Percentiles rank a stretch among this genome's conserved stretches.
phyloP scores from a whole-genome alignment of 2,113 vertebrate genomes.

The Lagopus muta region DNA sequence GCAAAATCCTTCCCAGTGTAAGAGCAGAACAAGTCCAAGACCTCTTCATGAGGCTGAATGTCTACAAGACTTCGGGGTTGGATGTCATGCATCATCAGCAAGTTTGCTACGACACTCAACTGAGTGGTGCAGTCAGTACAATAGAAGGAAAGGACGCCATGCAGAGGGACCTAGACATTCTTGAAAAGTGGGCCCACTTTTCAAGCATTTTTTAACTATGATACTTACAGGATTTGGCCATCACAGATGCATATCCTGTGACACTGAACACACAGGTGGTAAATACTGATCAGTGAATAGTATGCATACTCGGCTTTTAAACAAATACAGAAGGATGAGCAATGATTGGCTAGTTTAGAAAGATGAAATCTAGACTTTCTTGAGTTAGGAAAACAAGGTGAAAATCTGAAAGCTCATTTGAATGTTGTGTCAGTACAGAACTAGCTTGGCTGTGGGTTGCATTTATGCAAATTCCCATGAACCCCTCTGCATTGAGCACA shows the following conservation, averaged over 20 bases:
- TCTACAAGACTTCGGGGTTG: too few species aligned
- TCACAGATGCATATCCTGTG: fast-evolving
- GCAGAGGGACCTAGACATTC: too few species aligned
- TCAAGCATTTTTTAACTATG: background rate
- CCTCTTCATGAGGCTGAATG: too few species aligned
- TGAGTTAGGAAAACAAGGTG: background rate
- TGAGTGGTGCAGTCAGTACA: too few species aligned
- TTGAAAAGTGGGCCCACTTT: too few species aligned
- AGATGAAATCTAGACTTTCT: background rate
- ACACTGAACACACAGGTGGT: background rate
- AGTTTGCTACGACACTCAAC: too few species aligned
- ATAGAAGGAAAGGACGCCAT: too few species aligned
- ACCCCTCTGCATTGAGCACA: background rate
- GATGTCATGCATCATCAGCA: too few species aligned
- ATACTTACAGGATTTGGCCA: background rate
- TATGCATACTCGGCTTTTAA: background rate
- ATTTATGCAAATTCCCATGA: background rate
- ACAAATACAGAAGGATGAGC: background rate
- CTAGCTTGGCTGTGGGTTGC: background rate
- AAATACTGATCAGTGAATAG: background rate
- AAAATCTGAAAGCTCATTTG: background rate
- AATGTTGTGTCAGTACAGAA: background rate
- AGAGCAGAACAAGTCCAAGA: too few species aligned
- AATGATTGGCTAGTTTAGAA: background rate
- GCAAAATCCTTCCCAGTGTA: too few species aligned